Evolutionary conservation across 2,113 vertebrate genomes (phyloP).

Genomic region (Anser brachyrhynchus): DNA sequence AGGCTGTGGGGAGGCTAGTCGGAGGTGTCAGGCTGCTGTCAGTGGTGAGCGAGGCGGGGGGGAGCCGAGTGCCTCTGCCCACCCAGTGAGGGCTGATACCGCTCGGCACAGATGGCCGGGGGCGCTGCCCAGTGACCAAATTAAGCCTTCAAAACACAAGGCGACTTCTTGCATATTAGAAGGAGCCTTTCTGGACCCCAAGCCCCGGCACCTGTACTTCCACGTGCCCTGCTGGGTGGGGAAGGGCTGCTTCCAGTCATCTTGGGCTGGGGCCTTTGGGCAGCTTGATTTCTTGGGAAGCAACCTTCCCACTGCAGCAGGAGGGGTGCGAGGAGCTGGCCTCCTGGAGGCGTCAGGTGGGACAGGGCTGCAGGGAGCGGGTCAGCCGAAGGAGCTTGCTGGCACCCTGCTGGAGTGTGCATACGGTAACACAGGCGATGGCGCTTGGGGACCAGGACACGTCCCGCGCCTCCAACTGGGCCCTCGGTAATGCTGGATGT

Average conservation of each 20-base stretch:
- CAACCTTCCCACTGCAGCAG: neutral
- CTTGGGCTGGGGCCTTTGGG: neutral
- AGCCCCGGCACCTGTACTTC: neutral
- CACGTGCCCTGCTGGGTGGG: accelerated
- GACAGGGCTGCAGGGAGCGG: neutral
- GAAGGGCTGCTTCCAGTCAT: neutral
- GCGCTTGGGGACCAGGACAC: neutral
- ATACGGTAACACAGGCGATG: neutral
- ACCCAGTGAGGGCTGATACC: neutral
- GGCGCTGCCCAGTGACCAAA: conserved; percentile 50
- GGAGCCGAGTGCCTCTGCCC: conserved; percentile 49
- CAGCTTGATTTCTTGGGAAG: neutral
- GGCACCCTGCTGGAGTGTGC: neutral
- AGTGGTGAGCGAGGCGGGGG: neutral
- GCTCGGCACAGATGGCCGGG: conserved; percentile 36
- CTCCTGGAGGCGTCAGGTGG: neutral
- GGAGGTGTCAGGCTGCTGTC: conserved; percentile 46
- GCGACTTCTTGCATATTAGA: neutral
- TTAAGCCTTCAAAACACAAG: conserved; percentile 47
- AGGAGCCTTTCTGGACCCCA: neutral
- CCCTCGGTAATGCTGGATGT: neutral
- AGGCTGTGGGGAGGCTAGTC: neutral
- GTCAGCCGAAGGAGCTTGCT: neutral
- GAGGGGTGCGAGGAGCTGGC: neutral
- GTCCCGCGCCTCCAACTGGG: accelerated